Evolutionary conservation across 2,888 invertebrate genomes (phyloP).

Genomic region (Caenorhabditis plicata): DNA sequence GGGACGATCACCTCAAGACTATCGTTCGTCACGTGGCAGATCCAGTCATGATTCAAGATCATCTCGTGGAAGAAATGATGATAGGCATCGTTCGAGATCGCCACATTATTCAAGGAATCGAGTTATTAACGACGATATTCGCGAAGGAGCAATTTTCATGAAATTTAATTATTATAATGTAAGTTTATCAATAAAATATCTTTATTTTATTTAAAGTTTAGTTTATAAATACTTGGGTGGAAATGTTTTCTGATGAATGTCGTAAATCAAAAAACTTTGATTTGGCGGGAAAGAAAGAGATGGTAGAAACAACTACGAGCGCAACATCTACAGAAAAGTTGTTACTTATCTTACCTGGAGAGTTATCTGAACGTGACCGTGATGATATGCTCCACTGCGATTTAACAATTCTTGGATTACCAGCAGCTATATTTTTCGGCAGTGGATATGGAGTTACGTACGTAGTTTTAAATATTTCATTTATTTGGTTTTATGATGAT

Average conservation of each 20-base stretch:
- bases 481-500: conserved; percentile 5
- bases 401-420: conserved; percentile 25
- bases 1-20: too few relatives aligned
- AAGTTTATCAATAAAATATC: neutral
- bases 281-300: neutral
- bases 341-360: conserved; percentile 5
- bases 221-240: conserved; percentile 3
- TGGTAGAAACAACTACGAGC: neutral
- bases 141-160: conserved; percentile 12
- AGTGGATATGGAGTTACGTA: conserved; percentile 37
- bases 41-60: too few relatives aligned
- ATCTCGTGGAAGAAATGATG: too few relatives aligned
- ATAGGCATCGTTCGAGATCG: too few relatives aligned
- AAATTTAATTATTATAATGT: conserved; percentile 14
- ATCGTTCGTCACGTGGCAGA: too few relatives aligned
- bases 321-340: conserved; percentile 13
- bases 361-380: conserved; percentile 6
- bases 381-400: conserved; percentile 37
- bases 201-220: neutral
- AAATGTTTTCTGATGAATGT: conserved; percentile 1
- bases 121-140: too few relatives aligned
- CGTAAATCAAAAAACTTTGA: neutral
- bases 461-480: neutral
- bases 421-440: conserved; percentile 36
- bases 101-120: too few relatives aligned